Evolutionary conservation across 2,113 vertebrate genomes (phyloP).

Genomic region (Echinops telfairi): DNA sequence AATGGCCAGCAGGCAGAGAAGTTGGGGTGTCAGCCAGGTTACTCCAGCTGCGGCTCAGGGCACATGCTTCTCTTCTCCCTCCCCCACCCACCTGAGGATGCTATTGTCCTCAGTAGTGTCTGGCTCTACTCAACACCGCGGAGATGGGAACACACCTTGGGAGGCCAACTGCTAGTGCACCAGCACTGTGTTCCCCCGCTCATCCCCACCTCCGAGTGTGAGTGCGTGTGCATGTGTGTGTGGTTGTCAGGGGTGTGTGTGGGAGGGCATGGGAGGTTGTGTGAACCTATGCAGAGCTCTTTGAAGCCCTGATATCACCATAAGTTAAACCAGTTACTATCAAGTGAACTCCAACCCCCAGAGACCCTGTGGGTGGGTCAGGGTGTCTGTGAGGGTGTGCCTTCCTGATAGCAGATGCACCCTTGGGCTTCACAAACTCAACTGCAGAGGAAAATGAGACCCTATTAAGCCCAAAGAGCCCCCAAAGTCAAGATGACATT

Average conservation of each 20-base stretch:
- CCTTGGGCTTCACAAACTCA: neutral
- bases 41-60: constrained; percentile 57
- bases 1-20: neutral
- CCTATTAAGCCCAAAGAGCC: neutral
- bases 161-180: neutral
- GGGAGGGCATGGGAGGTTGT: neutral
- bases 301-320: neutral
- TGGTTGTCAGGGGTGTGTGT: neutral
- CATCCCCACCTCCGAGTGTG: neutral
- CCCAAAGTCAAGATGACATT: neutral
- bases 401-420: too few relatives aligned
- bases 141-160: neutral
- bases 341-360: too few relatives aligned
- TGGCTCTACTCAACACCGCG: neutral
- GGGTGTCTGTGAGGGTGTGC: too few relatives aligned
- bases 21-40: constrained; percentile 32
- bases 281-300: neutral
- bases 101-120: neutral
- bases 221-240: neutral
- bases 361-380: too few relatives aligned
- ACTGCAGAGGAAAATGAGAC: neutral
- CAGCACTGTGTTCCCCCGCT: neutral
- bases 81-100: neutral
- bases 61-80: neutral
- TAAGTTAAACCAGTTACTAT: too few relatives aligned